phyloP scores from a whole-genome alignment of 1,140 invertebrate genomes.

The Aleiodes sp. region DNA sequence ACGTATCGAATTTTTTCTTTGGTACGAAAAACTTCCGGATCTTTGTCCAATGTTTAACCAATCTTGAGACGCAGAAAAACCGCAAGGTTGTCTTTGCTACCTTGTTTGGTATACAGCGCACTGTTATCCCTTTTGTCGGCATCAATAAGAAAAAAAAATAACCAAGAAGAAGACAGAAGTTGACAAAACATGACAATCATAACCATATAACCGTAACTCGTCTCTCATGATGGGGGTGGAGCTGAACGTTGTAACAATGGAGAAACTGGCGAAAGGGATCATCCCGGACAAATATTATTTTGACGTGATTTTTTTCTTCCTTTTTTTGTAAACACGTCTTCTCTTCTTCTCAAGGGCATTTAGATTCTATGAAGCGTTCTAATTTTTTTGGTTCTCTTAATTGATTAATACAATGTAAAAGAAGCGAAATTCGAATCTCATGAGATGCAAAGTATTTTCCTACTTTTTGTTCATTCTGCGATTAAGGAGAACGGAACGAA shows the following conservation, averaged over 20 bases:
- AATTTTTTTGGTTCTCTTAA: too few relatives aligned
- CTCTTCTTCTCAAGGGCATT: background rate
- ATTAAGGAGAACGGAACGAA: too few relatives aligned
- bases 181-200: constrained; percentile 65
- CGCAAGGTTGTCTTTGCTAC: constrained; percentile 12
- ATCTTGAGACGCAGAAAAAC: constrained; percentile 18
- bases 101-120: background rate
- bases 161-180: constrained; percentile 54
- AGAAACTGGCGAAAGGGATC: constrained; percentile 32
- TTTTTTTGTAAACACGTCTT: background rate
- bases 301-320: constrained; percentile 41
- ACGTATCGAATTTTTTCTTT: constrained; percentile 13
- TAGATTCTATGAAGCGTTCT: too few relatives aligned
- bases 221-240: constrained; percentile 50
- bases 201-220: constrained; percentile 49
- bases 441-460: too few relatives aligned
- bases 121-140: constrained; percentile 39
- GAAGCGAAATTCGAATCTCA: too few relatives aligned
- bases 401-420: too few relatives aligned
- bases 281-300: constrained; percentile 55
- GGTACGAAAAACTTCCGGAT: constrained; percentile 4
- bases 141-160: constrained; percentile 27
- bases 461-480: too few relatives aligned
- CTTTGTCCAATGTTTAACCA: background rate
- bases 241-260: constrained; percentile 14